Conservation (phyloP, 1,140 invertebrate species). For the Polypedilum vanderplanki region DNA sequence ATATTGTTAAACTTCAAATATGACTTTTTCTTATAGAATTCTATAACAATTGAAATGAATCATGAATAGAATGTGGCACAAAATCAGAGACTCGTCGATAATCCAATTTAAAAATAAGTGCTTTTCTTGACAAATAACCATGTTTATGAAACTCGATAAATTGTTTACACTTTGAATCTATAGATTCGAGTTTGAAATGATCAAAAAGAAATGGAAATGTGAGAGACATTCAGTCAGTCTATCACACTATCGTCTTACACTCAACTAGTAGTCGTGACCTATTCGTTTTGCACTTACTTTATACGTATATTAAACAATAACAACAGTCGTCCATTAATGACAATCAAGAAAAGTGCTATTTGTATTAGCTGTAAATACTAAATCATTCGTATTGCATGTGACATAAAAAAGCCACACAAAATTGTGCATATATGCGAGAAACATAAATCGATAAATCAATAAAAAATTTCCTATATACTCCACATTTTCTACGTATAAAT, state of each 20-base stretch:
- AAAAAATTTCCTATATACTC: neutral
- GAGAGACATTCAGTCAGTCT: too few relatives aligned
- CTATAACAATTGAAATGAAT: too few relatives aligned
- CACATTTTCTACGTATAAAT: neutral
- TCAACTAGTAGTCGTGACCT: conserved; percentile 4
- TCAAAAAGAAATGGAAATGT: too few relatives aligned
- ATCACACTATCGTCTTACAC: neutral
- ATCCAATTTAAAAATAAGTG: too few relatives aligned
- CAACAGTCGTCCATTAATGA: neutral
- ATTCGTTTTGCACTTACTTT: neutral
- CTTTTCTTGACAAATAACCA: too few relatives aligned
- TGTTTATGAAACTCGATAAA: too few relatives aligned
- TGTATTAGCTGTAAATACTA: neutral
- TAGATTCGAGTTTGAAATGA: too few relatives aligned
- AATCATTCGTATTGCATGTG: neutral
- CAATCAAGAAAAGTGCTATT: neutral
- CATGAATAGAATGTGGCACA: too few relatives aligned
- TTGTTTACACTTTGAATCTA: too few relatives aligned
- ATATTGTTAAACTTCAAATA: too few relatives aligned
- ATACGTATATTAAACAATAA: neutral
- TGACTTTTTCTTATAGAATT: too few relatives aligned
- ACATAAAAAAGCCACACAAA: neutral
- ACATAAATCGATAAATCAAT: neutral
- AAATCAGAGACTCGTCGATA: too few relatives aligned
- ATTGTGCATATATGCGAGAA: neutral